Base-by-base conservation (phyloP, 2,888 invertebrate genomes). In the Harpalus rufipes region DNA sequence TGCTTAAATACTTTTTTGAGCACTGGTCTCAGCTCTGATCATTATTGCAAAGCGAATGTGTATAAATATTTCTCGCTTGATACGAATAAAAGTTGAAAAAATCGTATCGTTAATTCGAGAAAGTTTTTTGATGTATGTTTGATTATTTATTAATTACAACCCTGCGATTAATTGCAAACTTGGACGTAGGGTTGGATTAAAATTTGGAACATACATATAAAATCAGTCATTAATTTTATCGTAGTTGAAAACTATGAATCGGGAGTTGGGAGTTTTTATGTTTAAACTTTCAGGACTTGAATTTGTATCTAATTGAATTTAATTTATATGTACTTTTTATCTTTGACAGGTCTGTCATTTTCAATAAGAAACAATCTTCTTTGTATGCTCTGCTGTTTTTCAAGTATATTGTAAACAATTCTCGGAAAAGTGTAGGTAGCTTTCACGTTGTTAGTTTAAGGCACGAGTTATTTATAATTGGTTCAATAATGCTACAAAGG, bases 111-210 rank as follows among this genome's bases (percentile, higher is more conserved):
- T 74, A 39, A 74, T 74, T 16, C 18, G 4, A 6, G 56, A 78
- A 78, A 32, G 7, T 56, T 78, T 78, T 78, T 78, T 32, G 78
- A 78, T 32, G 78, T 51, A 21, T 74, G 68, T 74, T 61, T 59
- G 61, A 14, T 39, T 80, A 61, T 61, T 59, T 80, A 80, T 80
- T 59, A 80, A 80, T 61, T 80, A 32, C 78, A 59, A 61, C 61
- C 59, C 80, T 41, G 61, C 80, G 59, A 80, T 80, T 80, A 63
- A 80, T 61, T 80, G 61, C 41, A 18, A 63, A 61, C 61, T 80
- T 80, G 18, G 72, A 74, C 72, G 72, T 44, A 18, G 72, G 72
- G 72, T 74, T n/a, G 44, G 51, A 74, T 74, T 74, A 8, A 18
- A 74, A 74, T 18, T 74, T 74, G 8, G 7, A 5, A 25, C 72